phyloP scores from a whole-genome alignment of 2,888 invertebrate species.

The Elysia crispata region DNA sequence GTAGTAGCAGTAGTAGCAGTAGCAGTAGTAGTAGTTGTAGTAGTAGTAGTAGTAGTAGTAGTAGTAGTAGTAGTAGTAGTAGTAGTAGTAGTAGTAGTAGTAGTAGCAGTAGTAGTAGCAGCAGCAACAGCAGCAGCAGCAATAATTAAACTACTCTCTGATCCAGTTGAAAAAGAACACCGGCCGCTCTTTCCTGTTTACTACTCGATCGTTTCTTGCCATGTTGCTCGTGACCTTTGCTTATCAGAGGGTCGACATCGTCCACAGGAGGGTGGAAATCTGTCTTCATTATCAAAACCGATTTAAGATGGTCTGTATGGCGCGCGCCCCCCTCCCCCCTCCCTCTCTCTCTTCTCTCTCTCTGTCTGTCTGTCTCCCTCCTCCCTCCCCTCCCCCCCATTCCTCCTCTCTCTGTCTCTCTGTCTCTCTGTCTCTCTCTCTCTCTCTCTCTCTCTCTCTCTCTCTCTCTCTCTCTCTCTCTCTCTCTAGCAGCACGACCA shows the following conservation, averaged over 20 bases:
- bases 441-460: neutral
- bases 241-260: no score
- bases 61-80: constrained; percentile 28
- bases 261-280: no score
- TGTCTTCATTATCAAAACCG: no score
- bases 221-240: no score
- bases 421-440: neutral
- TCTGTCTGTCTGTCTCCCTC: neutral
- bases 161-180: no score
- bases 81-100: constrained; percentile 38
- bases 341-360: neutral
- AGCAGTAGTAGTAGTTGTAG: constrained; percentile 28
- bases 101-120: constrained; percentile 31
- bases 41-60: constrained; percentile 14
- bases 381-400: neutral
- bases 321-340: neutral
- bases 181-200: no score
- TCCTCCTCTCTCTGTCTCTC: neutral
- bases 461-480: neutral
- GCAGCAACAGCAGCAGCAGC: constrained; percentile 26
- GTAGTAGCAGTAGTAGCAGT: constrained; percentile 27
- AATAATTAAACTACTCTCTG: constrained; percentile 18
- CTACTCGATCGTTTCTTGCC: no score
- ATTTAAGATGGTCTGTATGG: no score
- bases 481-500: no score